Evolutionary conservation across 2,113 vertebrate genomes (phyloP).

Genomic region (Zonotrichia leucophrys): DNA sequence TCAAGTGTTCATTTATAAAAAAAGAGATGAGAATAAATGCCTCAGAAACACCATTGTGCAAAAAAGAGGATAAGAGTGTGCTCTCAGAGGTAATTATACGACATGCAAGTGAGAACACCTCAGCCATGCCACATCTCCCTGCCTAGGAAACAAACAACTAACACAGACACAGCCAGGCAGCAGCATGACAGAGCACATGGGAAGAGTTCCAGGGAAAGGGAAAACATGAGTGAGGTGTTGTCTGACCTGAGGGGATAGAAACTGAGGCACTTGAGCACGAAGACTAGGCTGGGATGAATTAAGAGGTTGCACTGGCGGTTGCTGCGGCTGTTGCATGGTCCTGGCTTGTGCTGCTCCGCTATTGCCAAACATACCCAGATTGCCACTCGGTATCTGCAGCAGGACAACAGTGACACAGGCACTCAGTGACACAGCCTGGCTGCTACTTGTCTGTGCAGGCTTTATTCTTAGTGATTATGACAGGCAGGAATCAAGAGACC

Average conservation of each 20-base stretch:
- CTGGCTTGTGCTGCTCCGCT: constrained; percentile 92
- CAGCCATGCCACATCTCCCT: neutral
- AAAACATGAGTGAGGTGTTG: neutral
- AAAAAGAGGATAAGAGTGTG: neutral
- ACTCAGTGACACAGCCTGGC: neutral
- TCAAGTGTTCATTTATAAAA: neutral
- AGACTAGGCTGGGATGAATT: constrained; percentile 98
- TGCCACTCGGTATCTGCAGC: constrained; percentile 91
- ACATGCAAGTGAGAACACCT: neutral
- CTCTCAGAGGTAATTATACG: neutral
- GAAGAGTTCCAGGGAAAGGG: neutral
- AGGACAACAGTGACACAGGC: neutral
- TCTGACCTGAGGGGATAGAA: constrained; percentile 98
- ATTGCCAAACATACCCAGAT: constrained; percentile 93
- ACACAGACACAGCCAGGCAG: neutral
- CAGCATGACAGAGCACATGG: neutral
- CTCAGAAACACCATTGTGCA: neutral
- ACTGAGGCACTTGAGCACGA: constrained; percentile 99
- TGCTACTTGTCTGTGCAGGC: neutral
- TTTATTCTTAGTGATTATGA: neutral
- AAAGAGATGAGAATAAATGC: neutral
- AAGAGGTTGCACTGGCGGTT: constrained; percentile 94
- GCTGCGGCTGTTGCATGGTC: constrained; percentile 88
- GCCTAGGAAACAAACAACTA: neutral
- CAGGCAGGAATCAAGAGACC: neutral